phyloP scores from a whole-genome alignment of 2,113 vertebrate genomes.

The Channa maculata region DNA sequence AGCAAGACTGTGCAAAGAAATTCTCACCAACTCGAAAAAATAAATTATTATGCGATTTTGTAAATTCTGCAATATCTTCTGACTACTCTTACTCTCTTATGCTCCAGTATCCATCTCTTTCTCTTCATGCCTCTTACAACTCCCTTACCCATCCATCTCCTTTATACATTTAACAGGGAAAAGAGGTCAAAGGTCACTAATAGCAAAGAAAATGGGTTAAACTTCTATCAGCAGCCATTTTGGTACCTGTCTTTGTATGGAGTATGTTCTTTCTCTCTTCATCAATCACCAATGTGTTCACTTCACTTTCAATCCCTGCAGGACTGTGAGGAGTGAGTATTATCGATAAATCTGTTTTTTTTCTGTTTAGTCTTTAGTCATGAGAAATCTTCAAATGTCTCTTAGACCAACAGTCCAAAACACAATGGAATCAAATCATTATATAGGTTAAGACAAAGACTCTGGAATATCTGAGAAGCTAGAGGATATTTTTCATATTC shows the following conservation, averaged over 20 bases:
- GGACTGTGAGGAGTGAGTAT: too few relatives aligned
- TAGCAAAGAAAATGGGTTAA: constrained; percentile 58
- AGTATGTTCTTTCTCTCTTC: background rate
- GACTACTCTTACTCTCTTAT: background rate
- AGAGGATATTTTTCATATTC: too few relatives aligned
- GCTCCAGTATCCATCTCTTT: background rate
- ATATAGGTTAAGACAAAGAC: too few relatives aligned
- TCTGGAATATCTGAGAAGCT: too few relatives aligned
- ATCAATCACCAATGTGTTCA: constrained; percentile 11
- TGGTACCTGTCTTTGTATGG: constrained; percentile 33
- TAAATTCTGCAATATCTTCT: background rate
- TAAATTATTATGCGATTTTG: too few relatives aligned
- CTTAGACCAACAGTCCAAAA: too few relatives aligned
- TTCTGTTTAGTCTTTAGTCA: too few relatives aligned
- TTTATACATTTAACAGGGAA: background rate
- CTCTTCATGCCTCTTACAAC: background rate
- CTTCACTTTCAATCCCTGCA: background rate
- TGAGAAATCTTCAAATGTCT: too few relatives aligned
- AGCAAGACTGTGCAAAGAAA: background rate
- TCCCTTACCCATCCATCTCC: constrained; percentile 8
- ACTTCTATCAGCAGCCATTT: constrained; percentile 51
- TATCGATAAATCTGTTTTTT: background rate
- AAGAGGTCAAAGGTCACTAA: constrained; percentile 67
- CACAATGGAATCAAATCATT: too few relatives aligned
- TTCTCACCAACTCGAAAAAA: too few relatives aligned